Conservation (phyloP, 2,113 vertebrate species). For the Brienomyrus longianalis region DNA sequence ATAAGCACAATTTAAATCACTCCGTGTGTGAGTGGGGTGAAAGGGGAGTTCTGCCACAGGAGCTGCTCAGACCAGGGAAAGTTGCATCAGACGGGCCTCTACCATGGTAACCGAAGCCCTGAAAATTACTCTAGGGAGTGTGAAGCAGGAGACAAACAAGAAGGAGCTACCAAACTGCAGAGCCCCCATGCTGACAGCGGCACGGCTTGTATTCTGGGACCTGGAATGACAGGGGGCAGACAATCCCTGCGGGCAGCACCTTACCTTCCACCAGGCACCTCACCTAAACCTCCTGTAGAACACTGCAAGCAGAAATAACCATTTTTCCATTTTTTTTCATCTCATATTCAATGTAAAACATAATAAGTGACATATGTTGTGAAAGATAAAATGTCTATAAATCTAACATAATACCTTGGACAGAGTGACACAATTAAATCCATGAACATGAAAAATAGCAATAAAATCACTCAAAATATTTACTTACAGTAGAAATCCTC, state of each 20-base stretch:
- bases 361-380: background rate
- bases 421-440: background rate
- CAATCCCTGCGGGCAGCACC: background rate
- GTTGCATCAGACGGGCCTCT: slow-evolving; percentile 14
- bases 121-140: background rate
- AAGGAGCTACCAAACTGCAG: background rate
- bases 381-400: background rate
- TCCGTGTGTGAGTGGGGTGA: background rate
- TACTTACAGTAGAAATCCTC: background rate
- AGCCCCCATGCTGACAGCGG: background rate
- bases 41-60: background rate
- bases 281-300: background rate
- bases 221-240: background rate
- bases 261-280: background rate
- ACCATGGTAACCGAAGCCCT: slow-evolving; percentile 13
- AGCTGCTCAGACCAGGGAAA: background rate
- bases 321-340: background rate
- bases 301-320: background rate
- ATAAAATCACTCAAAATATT: background rate
- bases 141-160: slow-evolving; percentile 20
- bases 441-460: background rate
- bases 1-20: background rate
- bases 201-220: background rate
- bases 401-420: background rate
- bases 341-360: background rate